A percentile compares a stretch with the other conserved stretches of the same genome.
These are phyloP conservation scores for Trematomus bernacchii DNA, from an alignment of 2,797 vertebrate species.

Conservation along the genomic window DNA sequence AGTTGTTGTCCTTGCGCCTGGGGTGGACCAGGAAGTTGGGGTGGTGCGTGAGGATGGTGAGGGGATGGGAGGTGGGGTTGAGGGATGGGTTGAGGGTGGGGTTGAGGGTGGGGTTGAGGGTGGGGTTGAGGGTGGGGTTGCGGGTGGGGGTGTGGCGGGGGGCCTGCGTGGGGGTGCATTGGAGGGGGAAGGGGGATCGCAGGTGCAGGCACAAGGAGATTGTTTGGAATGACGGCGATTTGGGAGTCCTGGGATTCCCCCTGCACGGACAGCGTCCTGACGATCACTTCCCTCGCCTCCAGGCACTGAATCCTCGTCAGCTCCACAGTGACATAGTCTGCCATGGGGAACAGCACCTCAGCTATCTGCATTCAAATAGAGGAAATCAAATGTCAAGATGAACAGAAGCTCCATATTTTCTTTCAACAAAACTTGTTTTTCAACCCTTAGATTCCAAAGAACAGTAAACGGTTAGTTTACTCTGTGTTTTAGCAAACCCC, in stretches of 20 bases:
- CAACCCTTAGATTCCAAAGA: neutral
- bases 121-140: conserved; percentile 71
- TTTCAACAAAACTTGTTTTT: neutral
- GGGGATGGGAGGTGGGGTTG: conserved; percentile 75
- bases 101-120: conserved; percentile 64
- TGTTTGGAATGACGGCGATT: conserved; percentile 88
- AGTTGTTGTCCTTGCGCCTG: conserved; percentile 71
- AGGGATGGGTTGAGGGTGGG: conserved; percentile 60
- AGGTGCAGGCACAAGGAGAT: conserved; percentile 93
- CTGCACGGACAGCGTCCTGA: conserved; percentile 93
- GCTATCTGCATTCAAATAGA: conserved; percentile 86
- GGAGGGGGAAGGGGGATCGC: conserved; percentile 77
- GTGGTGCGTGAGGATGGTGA: conserved; percentile 70
- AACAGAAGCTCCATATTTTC: conserved; percentile 1
- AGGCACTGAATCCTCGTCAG: conserved; percentile 89
- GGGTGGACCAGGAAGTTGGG: conserved; percentile 65
- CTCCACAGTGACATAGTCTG: conserved; percentile 89
- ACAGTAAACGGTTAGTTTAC: too few species aligned
- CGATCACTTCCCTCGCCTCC: conserved; percentile 91
- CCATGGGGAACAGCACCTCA: conserved; percentile 92
- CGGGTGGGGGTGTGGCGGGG: conserved; percentile 71
- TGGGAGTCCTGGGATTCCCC: conserved; percentile 95
- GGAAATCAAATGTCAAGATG: neutral
- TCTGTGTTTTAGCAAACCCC: neutral
- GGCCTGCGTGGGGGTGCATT: conserved; percentile 72